Conservation (phyloP, 2,888 invertebrate genomes). For the Endotricha flammealis region DNA sequence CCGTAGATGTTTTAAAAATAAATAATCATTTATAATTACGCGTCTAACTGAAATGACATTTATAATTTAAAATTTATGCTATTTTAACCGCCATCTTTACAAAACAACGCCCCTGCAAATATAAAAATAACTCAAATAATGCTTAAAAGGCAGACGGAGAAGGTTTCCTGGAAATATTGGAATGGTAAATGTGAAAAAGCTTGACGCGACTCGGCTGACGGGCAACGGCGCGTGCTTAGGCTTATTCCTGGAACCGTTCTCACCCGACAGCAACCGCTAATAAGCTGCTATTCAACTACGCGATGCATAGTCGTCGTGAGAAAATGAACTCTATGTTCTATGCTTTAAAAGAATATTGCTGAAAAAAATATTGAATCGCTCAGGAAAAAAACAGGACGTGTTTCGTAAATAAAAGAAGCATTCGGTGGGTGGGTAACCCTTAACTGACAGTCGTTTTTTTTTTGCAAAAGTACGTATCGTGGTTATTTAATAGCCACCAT, state of each 20-base stretch:
- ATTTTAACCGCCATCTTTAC: slow-evolving; percentile 7
- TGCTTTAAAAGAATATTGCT: neutral
- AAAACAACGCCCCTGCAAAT: slow-evolving; percentile 29
- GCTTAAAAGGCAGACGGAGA: slow-evolving; percentile 34
- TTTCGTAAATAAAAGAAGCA: neutral
- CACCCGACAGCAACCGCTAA: slow-evolving; percentile 43
- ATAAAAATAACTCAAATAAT: slow-evolving; percentile 36
- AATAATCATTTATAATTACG: no score
- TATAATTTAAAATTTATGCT: neutral
- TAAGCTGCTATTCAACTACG: slow-evolving; percentile 17
- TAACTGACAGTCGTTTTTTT: slow-evolving; percentile 1
- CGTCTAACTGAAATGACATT: slow-evolving; percentile 2
- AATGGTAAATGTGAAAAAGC: slow-evolving; percentile 63
- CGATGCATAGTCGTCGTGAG: slow-evolving; percentile 1
- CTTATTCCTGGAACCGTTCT: slow-evolving; percentile 60
- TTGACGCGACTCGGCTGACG: slow-evolving; percentile 31
- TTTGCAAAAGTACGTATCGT: neutral
- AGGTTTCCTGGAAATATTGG: slow-evolving; percentile 57
- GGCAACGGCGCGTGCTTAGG: slow-evolving; percentile 51
- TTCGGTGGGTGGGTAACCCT: neutral
- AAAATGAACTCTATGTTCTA: slow-evolving; percentile 8
- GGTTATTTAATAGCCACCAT: neutral
- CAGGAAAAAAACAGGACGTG: neutral
- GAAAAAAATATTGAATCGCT: slow-evolving; percentile 1
- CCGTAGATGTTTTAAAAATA: no score